Evolutionary conservation across 2,888 invertebrate genomes (phyloP).

Genomic region (Entomobrya proxima): DNA sequence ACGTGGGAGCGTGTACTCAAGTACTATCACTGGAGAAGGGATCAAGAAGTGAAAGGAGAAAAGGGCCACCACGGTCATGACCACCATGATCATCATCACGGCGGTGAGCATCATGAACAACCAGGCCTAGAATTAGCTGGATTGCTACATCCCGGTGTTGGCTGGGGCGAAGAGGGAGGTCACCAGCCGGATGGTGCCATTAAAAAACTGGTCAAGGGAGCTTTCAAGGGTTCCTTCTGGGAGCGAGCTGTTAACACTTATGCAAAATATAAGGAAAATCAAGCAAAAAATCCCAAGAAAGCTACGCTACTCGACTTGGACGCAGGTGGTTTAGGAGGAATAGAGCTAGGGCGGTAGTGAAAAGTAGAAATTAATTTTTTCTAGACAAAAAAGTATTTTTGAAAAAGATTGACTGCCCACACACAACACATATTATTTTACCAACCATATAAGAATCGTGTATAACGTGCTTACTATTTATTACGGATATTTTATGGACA

Average conservation of each 20-base stretch:
- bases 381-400: background rate
- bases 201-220: slow-evolving; percentile 48
- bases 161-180: slow-evolving; percentile 8
- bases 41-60: slow-evolving; percentile 46
- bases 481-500: too few relatives aligned
- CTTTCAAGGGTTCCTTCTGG: slow-evolving; percentile 69
- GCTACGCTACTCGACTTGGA: slow-evolving; percentile 44
- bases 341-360: too few relatives aligned
- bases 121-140: background rate
- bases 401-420: slow-evolving; percentile 33
- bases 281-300: slow-evolving; percentile 53
- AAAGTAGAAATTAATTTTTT: background rate
- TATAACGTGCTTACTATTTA: background rate
- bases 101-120: background rate
- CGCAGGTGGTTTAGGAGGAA: background rate
- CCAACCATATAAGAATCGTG: slow-evolving; percentile 35
- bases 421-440: background rate
- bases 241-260: slow-evolving; percentile 68
- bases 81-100: slow-evolving; percentile 25
- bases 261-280: slow-evolving; percentile 59
- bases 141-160: background rate
- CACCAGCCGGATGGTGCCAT: background rate
- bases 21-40: slow-evolving; percentile 62
- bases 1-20: slow-evolving; percentile 67
- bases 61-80: background rate